Base-by-base conservation (phyloP, 2,113 vertebrate genomes). In the Trinectes maculatus region DNA sequence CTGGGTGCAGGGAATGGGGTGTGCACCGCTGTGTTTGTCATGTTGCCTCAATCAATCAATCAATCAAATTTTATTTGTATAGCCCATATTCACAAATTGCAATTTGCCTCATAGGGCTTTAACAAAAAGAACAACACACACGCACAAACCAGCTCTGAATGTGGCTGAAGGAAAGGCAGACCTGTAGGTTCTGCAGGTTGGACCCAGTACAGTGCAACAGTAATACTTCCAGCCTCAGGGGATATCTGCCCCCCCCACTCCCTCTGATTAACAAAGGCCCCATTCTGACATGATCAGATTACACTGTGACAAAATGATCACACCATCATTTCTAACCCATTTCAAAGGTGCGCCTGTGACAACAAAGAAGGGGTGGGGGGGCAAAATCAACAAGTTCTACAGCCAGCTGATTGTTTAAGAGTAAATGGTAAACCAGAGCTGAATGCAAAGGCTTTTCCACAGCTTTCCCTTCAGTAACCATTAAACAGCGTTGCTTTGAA, bases 241-340 rank as follows among this genome's bases (percentile, higher is more conserved):
- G 25, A 74, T 75, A 44, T 78, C 68, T 74, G 44, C 54, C 61
- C 4, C 18, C 56, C 48, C 10, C 42, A 10, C 42, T 74, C 47
- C 59, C 54, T 70, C 56, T 68, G 56, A 77, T 88, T 86, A 88
- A 91, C 87, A 91, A 91, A 89, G 80, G 71, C 31, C 76, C 78
- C 74, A 83, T 90, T 91, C 78, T 85, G 60, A 84, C 65, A 58
- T 79, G 83, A 89, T 90, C 84, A 84, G 62, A 84, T 90, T 91
- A 88, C 89, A 48, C 49, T 0, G 62, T 56, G 56, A 78, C 83
- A 65, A 75, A 81, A 77, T 47, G 71, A 84, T 84, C 80, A 82
- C 79, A 77, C 70, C 76, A 82, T 71, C 34, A 63, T 80, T 73
- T 84, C 33, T 61, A 65, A 61, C 66, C 40, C 21, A 67, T 64